Conservation (phyloP, 2,113 vertebrate genomes). For the Apteryx owenii region DNA sequence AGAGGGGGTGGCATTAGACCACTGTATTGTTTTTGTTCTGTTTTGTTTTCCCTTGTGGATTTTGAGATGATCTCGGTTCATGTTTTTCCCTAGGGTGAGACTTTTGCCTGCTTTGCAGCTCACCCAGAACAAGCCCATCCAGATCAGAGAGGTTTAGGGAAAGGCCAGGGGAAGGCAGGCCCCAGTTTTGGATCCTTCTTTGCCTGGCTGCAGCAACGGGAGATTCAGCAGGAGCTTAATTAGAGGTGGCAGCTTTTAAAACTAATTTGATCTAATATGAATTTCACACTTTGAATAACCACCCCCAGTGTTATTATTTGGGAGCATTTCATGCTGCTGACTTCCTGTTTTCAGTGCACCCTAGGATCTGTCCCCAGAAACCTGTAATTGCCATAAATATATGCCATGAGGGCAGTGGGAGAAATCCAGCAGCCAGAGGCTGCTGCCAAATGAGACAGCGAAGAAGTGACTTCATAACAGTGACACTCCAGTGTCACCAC, state of each 20-base stretch:
- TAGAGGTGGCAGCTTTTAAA: conserved; percentile 41
- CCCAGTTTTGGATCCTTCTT: background rate
- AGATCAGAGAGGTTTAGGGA: background rate
- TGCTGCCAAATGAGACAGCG: background rate
- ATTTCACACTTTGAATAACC: conserved; percentile 6
- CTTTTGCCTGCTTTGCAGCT: background rate
- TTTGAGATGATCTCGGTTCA: background rate
- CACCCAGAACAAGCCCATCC: background rate
- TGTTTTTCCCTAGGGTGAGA: background rate
- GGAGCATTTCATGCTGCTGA: background rate
- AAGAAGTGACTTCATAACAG: background rate
- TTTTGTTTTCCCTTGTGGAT: background rate
- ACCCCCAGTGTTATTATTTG: background rate
- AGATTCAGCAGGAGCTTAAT: background rate
- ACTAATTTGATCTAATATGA: conserved; percentile 24
- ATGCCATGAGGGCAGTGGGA: fast-evolving
- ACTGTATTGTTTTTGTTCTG: background rate
- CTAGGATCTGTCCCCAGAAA: background rate
- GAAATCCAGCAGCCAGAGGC: background rate
- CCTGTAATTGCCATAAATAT: background rate
- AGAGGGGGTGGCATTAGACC: background rate
- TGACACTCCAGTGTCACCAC: background rate
- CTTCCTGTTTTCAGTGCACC: background rate
- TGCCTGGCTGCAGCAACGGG: background rate
- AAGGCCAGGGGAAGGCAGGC: background rate